These are phyloP conservation scores for Pluvianellus socialis DNA, from an alignment of 2,113 vertebrate species.

Conservation along the genomic window DNA sequence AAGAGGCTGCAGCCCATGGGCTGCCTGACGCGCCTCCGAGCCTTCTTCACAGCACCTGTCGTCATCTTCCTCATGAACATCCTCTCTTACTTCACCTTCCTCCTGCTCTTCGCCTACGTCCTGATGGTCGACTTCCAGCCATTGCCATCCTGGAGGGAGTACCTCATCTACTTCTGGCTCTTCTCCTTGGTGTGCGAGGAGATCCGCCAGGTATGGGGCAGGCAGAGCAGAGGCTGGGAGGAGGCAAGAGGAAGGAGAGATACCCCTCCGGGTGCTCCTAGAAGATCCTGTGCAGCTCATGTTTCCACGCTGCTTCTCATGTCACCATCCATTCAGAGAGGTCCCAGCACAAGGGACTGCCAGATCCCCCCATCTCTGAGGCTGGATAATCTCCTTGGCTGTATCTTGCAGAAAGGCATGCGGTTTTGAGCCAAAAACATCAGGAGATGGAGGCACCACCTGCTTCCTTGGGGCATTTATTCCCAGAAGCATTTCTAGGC, in stretches of 20 bases:
- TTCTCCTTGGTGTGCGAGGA: constrained; percentile 91
- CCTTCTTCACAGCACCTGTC: constrained; percentile 83
- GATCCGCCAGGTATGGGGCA: constrained; percentile 83
- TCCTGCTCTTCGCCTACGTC: constrained; percentile 89
- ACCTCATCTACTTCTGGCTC: constrained; percentile 90
- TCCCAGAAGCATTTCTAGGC: not conserved
- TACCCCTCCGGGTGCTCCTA: not conserved
- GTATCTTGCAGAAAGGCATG: not conserved
- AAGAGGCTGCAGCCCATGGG: constrained; percentile 49
- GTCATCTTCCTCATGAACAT: constrained; percentile 92
- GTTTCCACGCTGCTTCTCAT: not conserved
- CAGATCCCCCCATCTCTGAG: not conserved
- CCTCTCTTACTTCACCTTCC: constrained; percentile 91
- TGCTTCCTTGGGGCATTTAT: not conserved
- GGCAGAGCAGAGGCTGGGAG: not conserved
- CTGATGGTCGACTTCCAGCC: constrained; percentile 92
- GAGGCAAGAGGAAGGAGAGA: not conserved
- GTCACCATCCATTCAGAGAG: accelerated
- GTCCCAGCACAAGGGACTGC: not conserved
- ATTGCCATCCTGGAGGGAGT: constrained; percentile 79
- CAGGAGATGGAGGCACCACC: not conserved
- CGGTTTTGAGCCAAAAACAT: not conserved
- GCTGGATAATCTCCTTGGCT: not conserved
- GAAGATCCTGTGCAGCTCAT: accelerated
- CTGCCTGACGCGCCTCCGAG: constrained; percentile 62